Evolutionary conservation across 2,888 invertebrate species (phyloP), one percentile per base, ranked within the genome.

Genomic region (Ornithoptera alexandrae): DNA sequence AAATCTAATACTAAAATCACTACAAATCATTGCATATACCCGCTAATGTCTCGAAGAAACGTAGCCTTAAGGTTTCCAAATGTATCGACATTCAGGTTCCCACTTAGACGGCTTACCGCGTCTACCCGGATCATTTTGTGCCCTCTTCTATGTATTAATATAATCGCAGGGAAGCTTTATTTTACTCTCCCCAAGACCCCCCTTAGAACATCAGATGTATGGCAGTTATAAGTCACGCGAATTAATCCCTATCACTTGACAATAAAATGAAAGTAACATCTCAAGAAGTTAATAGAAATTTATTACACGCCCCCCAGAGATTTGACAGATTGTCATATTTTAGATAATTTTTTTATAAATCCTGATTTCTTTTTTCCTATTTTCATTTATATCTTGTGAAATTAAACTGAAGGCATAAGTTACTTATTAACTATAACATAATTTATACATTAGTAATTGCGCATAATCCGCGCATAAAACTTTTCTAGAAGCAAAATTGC

Each of bases 241-340:
- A 92, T 88, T 93, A 93, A 92, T 91, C 93, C 87, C 86, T 90
- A 90, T 89, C 89, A 88, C 88, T 92, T 84, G 86, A 88, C 85
- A 93, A 90, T 86, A 89, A 90, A 90, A 89, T 89, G 81, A 85
- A 90, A 88, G 89, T 87, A 82, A 88, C 89, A 85, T 89, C 87
- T 85, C 84, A 88, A 85, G 90, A 88, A 88, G 91, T 90, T 87
- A 89, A 93, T 88, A 88, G 87, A 85, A 86, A 90, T 85, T 88
- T 90, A 88, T 88, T 89, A 64, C 50, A 83, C 81, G 83, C 84
- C 85, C 85, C 81, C 12, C 8, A 12, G 57, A 15, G 22, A 58
- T 20, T 58, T 79, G 76, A 77, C 80, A 77, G 79, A 77, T 36
- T 18, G 30, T 63, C 78, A 81, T 79, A 80, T 83, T 79, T 73